These are phyloP conservation scores for Notamacropus eugenii DNA, from an alignment of 2,797 vertebrate genomes.

Conservation along the genomic window DNA sequence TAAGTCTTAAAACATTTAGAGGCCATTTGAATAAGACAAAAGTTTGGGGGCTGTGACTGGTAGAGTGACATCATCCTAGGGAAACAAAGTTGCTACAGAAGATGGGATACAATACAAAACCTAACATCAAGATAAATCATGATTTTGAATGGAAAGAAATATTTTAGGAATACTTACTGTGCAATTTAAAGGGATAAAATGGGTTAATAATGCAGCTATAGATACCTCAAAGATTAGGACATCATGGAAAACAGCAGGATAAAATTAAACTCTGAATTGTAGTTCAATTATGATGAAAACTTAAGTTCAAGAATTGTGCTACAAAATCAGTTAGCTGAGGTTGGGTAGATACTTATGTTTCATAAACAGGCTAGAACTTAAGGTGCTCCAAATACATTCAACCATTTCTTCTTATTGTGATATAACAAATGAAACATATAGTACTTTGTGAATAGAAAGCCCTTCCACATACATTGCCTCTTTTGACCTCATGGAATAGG, in stretches of 20 bases:
- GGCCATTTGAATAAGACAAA: slow-evolving; percentile 76
- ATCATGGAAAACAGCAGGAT: background rate
- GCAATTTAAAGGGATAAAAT: slow-evolving; percentile 24
- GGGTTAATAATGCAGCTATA: background rate
- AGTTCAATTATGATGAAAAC: slow-evolving; percentile 26
- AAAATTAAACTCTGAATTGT: slow-evolving; percentile 30
- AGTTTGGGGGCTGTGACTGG: slow-evolving; percentile 63
- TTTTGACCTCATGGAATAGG: background rate
- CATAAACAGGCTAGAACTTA: background rate
- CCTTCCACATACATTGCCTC: background rate
- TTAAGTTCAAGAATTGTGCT: background rate
- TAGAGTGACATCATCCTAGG: slow-evolving; percentile 65
- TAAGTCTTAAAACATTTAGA: slow-evolving; percentile 78
- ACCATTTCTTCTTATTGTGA: background rate
- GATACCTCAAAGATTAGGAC: slow-evolving; percentile 22
- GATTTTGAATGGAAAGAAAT: slow-evolving; percentile 72
- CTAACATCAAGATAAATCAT: slow-evolving; percentile 64
- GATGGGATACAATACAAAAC: slow-evolving; percentile 45
- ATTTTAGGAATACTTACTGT: slow-evolving; percentile 43
- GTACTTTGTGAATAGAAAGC: background rate
- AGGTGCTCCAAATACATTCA: background rate
- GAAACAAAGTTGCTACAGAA: slow-evolving; percentile 44
- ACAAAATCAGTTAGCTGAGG: background rate
- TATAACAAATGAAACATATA: background rate
- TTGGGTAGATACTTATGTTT: background rate